A percentile compares a stretch with the other conserved stretches of the same genome.
These are phyloP conservation scores for Punctoribates punctum DNA, from an alignment of 2,888 invertebrate genomes.

Conservation along the genomic window DNA sequence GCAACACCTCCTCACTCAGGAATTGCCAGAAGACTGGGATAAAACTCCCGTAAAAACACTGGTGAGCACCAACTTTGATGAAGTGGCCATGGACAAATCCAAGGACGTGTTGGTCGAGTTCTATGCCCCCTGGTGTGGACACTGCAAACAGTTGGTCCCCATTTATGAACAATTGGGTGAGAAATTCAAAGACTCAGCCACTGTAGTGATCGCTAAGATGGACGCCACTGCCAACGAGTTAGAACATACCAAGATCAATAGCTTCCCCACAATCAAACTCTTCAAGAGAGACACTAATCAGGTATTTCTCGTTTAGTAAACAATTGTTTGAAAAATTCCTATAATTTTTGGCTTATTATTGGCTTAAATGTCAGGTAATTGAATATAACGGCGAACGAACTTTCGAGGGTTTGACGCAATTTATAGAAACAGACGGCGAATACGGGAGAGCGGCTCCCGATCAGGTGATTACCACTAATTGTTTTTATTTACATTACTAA, in stretches of 20 bases:
- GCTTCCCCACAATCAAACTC: conserved; percentile 89
- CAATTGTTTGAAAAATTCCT: neutral
- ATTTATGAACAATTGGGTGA: conserved; percentile 95
- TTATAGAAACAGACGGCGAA: conserved; percentile 85
- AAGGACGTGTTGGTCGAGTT: conserved; percentile 98
- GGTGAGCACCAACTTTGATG: conserved; percentile 92
- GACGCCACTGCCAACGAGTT: conserved; percentile 97
- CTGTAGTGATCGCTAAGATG: conserved; percentile 93
- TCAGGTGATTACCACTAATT: conserved; percentile 44
- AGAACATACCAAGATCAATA: conserved; percentile 88
- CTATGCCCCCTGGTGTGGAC: conserved; percentile 95
- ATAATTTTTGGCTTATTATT: neutral
- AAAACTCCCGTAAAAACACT: conserved; percentile 85
- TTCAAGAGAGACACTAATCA: conserved; percentile 91
- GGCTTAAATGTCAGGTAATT: conserved; percentile 57
- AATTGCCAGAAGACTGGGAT: conserved; percentile 95
- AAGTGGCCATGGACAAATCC: conserved; percentile 75
- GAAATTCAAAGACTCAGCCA: conserved; percentile 74
- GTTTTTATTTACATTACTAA: conserved; percentile 52
- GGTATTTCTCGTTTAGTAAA: conserved; percentile 56
- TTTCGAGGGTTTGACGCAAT: conserved; percentile 84
- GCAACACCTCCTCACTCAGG: conserved; percentile 90
- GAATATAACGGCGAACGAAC: conserved; percentile 95
- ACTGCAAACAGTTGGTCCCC: conserved; percentile 95
- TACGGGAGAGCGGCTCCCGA: conserved; percentile 68